Evolutionary conservation across 2,113 vertebrate genomes (phyloP).

Genomic region (Barnardius zonarius): DNA sequence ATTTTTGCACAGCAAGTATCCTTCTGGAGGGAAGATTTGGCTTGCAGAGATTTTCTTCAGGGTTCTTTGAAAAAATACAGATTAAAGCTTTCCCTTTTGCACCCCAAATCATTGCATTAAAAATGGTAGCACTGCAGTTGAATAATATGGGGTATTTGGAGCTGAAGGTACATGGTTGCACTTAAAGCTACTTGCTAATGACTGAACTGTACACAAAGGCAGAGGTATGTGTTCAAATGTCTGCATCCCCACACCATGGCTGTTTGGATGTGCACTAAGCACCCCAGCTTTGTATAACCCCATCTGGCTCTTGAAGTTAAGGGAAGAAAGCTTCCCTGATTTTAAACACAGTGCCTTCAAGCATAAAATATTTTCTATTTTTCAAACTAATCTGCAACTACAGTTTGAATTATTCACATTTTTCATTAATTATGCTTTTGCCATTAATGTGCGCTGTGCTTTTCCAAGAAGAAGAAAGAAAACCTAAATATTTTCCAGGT

Average conservation of each 20-base stretch:
- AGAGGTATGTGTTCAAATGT: background rate
- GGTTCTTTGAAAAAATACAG: background rate
- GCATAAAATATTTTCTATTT: background rate
- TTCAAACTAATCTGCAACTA: background rate
- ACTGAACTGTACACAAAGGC: background rate
- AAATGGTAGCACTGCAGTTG: background rate
- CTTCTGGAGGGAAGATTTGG: background rate
- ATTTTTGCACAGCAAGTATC: background rate
- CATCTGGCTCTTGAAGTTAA: background rate
- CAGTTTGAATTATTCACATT: background rate
- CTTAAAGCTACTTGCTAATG: background rate
- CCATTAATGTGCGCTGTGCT: background rate
- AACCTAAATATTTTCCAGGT: background rate
- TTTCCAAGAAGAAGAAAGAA: background rate
- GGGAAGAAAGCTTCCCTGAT: background rate
- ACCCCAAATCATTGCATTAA: background rate
- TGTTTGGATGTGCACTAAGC: background rate
- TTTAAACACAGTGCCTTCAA: background rate
- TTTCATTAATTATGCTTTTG: background rate
- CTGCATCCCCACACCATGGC: background rate
- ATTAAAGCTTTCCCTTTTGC: background rate
- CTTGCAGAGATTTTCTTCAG: background rate
- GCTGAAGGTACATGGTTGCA: background rate
- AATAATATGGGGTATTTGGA: background rate
- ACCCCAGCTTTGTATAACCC: background rate